phyloP scores from a whole-genome alignment of 2,113 vertebrate genomes.

The Callithrix jacchus region DNA sequence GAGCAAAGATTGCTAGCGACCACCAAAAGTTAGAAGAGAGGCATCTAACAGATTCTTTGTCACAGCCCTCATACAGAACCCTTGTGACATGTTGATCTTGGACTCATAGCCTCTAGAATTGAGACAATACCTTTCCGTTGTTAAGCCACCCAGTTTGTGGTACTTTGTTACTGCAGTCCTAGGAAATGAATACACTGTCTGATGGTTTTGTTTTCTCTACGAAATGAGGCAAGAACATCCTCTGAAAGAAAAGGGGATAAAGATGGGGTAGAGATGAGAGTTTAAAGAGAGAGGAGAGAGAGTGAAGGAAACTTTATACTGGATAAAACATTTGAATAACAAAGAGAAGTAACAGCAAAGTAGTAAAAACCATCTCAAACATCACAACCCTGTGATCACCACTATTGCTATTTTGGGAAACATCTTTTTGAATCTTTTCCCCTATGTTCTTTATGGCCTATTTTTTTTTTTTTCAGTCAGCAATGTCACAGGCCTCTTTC shows the following conservation, averaged over 20 bases:
- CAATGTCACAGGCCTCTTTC: neutral
- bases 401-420: neutral
- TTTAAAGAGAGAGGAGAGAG: neutral
- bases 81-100: neutral
- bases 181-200: neutral
- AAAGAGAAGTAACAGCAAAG: neutral
- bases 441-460: neutral
- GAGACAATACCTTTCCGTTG: neutral
- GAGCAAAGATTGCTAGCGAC: neutral
- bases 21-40: neutral
- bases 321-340: slow-evolving; percentile 1
- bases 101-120: neutral
- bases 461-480: neutral
- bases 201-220: neutral
- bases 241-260: neutral
- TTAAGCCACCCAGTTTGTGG: neutral
- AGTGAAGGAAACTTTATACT: neutral
- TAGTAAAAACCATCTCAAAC: neutral
- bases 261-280: neutral
- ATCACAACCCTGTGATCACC: neutral
- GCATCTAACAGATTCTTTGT: neutral
- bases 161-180: neutral
- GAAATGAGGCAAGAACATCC: neutral
- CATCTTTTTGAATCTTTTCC: neutral
- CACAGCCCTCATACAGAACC: neutral